phyloP scores from a whole-genome alignment of 2,113 vertebrate species.

The Rhinoderma darwinii region DNA sequence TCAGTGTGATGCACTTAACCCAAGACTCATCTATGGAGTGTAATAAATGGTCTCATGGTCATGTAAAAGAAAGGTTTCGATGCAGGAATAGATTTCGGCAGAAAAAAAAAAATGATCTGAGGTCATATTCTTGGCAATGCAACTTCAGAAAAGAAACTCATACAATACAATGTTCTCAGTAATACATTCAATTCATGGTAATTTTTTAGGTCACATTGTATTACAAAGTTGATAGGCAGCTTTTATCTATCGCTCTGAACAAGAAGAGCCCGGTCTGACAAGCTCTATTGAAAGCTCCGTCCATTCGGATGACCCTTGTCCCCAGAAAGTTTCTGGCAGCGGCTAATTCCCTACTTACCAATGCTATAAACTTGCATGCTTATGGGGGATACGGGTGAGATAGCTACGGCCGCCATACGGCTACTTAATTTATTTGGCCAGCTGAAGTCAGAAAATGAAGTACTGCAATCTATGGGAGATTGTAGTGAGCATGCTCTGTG shows the following conservation, averaged over 20 bases:
- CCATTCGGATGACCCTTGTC: neutral
- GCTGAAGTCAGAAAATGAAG: no score
- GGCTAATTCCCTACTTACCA: neutral
- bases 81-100: constrained; percentile 1
- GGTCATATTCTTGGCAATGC: neutral
- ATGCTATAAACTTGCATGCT: neutral
- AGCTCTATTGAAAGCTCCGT: neutral
- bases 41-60: constrained; percentile 43
- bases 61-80: neutral
- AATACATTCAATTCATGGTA: neutral
- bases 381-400: no score
- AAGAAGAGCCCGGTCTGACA: neutral
- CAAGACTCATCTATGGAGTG: neutral
- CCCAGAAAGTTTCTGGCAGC: neutral
- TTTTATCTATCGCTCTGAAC: neutral
- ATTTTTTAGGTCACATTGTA: neutral
- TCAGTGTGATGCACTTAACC: constrained; percentile 22
- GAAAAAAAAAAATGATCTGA: neutral
- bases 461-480: no score
- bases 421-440: no score
- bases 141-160: neutral
- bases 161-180: neutral
- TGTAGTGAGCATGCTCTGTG: no score
- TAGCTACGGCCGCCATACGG: no score
- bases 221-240: neutral